Base-by-base conservation (phyloP, 2,888 invertebrate genomes). In the Tetragnatha montana region DNA sequence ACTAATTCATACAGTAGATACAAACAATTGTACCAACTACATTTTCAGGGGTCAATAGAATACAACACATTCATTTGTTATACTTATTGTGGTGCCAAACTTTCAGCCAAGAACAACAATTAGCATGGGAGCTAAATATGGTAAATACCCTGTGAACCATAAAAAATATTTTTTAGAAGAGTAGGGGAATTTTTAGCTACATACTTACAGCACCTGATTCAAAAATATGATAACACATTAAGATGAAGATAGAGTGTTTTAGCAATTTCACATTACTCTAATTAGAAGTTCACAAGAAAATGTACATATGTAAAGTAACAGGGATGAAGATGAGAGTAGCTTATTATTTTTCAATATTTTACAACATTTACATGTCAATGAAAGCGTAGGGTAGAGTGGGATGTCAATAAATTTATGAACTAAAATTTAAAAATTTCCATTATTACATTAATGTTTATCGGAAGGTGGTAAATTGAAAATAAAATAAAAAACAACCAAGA, bases 81-180 rank as follows among this genome's bases (percentile, higher is more conserved):
- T 76, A 75, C 35, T 69, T 83, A 75, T 69, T 10, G 75, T 68
- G 49, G 19, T 68, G 75, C 35, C 60, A 17, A 68, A 83, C 69
- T 83, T 75, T 60, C 75, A 74, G 21, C 49, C 21, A 75, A 83
- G 68, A 68, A 68, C 49, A 73, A 73, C 19, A 71, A 85, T 70
- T 84, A 68, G 83, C 75, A 70, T 49, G 68, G 78, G 78, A 85
- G 71, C 78, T 85, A 78, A 74, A 69, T 73, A 35, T 71, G 78
- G 85, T 85, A 78, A 78, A 85, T 85, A 85, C 85, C 85, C 85
- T 85, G 85, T 85, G 71, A 85, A 71, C 78, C 78, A 76, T 85
- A 85, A 50, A 85, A 85, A 85, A 78, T 79, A 71, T 85, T 85
- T 78, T 85, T 71, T 78, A 85, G 71, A 85, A 71, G 71, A 85